A percentile compares a stretch with the other conserved stretches of the same genome.
phyloP scores from a whole-genome alignment of 2,797 vertebrate species.

The Silurus lanzhouensis region DNA sequence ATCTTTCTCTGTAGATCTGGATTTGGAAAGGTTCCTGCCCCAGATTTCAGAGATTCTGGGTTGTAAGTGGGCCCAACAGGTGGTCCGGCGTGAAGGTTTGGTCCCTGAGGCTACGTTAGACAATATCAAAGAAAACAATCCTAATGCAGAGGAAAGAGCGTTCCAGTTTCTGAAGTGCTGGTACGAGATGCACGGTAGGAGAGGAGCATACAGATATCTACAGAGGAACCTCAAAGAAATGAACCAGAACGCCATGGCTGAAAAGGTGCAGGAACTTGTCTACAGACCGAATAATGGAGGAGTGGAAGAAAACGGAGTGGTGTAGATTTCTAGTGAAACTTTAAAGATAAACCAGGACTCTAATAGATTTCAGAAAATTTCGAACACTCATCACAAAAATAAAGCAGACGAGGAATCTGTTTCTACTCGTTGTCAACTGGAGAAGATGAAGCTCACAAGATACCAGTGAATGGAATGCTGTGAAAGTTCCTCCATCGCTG shows the following conservation, averaged over 20 bases:
- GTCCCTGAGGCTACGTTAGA: rapidly evolving
- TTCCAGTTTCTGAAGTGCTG: slow-evolving; percentile 31
- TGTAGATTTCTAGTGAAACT: not conserved
- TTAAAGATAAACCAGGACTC: too few relatives aligned
- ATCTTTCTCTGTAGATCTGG: slow-evolving; percentile 25
- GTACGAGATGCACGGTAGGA: slow-evolving; percentile 37
- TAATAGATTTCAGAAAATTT: too few relatives aligned
- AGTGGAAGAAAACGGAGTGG: not conserved
- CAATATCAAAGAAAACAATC: rapidly evolving
- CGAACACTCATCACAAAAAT: too few relatives aligned
- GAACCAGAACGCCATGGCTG: rapidly evolving
- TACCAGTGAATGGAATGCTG: too few relatives aligned
- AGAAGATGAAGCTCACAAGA: too few relatives aligned
- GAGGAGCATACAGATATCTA: slow-evolving; percentile 28
- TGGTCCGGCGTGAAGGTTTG: slow-evolving; percentile 34
- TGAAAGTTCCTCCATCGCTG: too few relatives aligned
- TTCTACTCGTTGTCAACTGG: too few relatives aligned
- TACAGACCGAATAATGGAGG: not conserved
- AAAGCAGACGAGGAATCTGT: too few relatives aligned
- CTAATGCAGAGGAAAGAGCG: slow-evolving; percentile 29
- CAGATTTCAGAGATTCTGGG: slow-evolving; percentile 47
- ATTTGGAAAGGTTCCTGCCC: slow-evolving; percentile 37
- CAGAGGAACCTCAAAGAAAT: rapidly evolving
- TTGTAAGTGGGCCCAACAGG: slow-evolving; percentile 44
- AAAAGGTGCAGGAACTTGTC: slow-evolving; percentile 13